Conservation (phyloP, 2,113 vertebrate species). For the Channa argus region DNA sequence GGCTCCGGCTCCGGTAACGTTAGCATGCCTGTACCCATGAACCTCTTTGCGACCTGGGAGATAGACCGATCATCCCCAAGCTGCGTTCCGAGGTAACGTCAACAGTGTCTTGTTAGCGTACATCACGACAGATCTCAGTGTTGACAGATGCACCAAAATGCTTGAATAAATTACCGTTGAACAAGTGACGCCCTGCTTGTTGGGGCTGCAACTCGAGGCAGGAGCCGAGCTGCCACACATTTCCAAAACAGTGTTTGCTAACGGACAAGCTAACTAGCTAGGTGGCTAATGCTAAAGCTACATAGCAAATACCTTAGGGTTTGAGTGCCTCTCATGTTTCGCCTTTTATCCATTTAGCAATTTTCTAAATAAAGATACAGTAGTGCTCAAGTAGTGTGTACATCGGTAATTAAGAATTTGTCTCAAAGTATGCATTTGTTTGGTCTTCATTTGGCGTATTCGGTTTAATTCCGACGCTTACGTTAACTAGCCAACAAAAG, state of each 20-base stretch:
- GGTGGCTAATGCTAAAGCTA: slow-evolving; percentile 74
- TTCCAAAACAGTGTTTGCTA: slow-evolving; percentile 60
- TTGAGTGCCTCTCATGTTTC: slow-evolving; percentile 27
- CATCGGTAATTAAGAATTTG: background rate
- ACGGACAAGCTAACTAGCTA: slow-evolving; percentile 65
- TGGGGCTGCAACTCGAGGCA: slow-evolving; percentile 14
- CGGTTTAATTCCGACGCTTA: slow-evolving; percentile 25
- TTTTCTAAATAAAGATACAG: background rate
- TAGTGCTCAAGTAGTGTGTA: too few relatives aligned
- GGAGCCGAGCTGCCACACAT: slow-evolving; percentile 50
- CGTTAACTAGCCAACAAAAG: slow-evolving; percentile 53
- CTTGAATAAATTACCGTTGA: slow-evolving; percentile 1
- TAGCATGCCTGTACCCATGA: slow-evolving; percentile 84
- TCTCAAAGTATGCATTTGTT: background rate
- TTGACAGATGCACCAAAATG: slow-evolving; percentile 17
- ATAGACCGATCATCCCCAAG: slow-evolving; percentile 86
- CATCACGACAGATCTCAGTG: background rate
- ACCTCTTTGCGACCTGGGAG: slow-evolving; percentile 88
- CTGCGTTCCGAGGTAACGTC: slow-evolving; percentile 85
- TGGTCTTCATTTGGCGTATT: slow-evolving; percentile 8
- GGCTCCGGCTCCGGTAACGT: slow-evolving; percentile 67
- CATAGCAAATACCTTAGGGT: slow-evolving; percentile 24
- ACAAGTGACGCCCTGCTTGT: slow-evolving; percentile 61
- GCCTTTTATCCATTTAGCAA: background rate
- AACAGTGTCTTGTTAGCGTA: slow-evolving; percentile 13